These are phyloP conservation scores for Triplophysa dalaica DNA, from an alignment of 2,113 vertebrate genomes.

Conservation along the genomic window DNA sequence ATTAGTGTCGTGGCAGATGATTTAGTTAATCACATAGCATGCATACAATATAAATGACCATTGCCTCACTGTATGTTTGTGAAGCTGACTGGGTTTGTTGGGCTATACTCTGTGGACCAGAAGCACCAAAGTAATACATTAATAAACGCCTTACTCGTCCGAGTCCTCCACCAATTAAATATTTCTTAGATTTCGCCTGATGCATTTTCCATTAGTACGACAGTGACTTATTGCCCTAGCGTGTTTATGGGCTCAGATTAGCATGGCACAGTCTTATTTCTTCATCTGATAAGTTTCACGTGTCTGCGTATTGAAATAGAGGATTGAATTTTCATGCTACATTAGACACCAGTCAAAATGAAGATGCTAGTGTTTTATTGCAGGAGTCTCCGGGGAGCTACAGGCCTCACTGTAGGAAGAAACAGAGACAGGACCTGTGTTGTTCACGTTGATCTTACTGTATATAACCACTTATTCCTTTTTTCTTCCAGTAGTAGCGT, in stretches of 20 bases:
- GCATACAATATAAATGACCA: no score
- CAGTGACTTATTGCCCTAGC: slow-evolving; percentile 30
- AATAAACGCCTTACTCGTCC: slow-evolving; percentile 7
- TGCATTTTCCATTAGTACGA: slow-evolving; percentile 35
- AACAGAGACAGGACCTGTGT: slow-evolving; percentile 60
- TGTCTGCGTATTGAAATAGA: slow-evolving; percentile 67
- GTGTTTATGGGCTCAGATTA: slow-evolving; percentile 44
- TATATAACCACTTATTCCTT: slow-evolving; percentile 66
- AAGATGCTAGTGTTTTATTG: slow-evolving; percentile 68
- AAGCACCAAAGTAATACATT: slow-evolving; percentile 1
- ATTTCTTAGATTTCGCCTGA: slow-evolving; percentile 8
- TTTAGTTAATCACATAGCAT: background rate
- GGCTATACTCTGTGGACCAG: background rate
- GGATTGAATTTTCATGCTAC: slow-evolving; percentile 70
- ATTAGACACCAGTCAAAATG: slow-evolving; percentile 70
- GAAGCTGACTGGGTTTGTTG: background rate
- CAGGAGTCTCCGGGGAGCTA: slow-evolving; percentile 62
- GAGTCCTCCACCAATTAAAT: slow-evolving; percentile 31
- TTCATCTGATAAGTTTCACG: slow-evolving; percentile 57
- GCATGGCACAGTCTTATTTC: slow-evolving; percentile 44
- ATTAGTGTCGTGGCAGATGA: background rate
- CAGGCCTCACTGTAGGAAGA: slow-evolving; percentile 59
- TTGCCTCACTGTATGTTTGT: background rate
- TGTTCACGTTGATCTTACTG: slow-evolving; percentile 77
- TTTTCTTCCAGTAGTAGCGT: slow-evolving; percentile 63